Percentiles rank a stretch among this genome's conserved stretches.
Conservation (phyloP, 1,140 invertebrate genomes). For the Hylaeus volcanicus region DNA sequence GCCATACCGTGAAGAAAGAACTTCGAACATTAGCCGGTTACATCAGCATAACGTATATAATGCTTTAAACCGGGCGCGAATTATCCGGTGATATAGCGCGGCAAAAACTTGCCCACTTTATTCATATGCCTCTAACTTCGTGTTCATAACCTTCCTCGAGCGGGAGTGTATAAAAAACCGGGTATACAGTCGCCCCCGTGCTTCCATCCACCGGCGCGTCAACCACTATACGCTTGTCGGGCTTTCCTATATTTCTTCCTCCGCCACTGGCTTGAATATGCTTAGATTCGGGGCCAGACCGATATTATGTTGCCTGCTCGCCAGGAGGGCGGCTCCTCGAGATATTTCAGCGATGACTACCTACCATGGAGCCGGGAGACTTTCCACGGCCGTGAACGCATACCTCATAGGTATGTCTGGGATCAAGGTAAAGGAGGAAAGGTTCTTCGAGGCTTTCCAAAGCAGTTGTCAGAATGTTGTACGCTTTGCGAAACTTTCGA, state of each 20-base stretch:
- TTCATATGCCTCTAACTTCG: slow-evolving; percentile 66
- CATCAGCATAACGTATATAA: slow-evolving; percentile 52
- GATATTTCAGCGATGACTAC: slow-evolving; percentile 52
- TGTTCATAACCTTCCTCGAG: slow-evolving; percentile 67
- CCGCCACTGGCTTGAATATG: slow-evolving; percentile 63
- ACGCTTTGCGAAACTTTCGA: slow-evolving; percentile 2
- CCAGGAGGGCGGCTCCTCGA: slow-evolving; percentile 32
- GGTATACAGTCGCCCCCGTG: slow-evolving; percentile 48
- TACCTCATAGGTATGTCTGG: slow-evolving; percentile 49
- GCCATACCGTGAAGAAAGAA: slow-evolving; percentile 45
- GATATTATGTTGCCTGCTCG: slow-evolving; percentile 59
- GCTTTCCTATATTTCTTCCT: slow-evolving; percentile 61
- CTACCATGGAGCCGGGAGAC: slow-evolving; percentile 40
- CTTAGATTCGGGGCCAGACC: slow-evolving; percentile 64
- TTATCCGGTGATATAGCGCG: slow-evolving; percentile 67
- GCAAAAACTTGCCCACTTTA: slow-evolving; percentile 71
- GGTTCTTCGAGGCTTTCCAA: slow-evolving; percentile 34
- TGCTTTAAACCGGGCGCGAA: slow-evolving; percentile 66
- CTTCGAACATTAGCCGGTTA: slow-evolving; percentile 49
- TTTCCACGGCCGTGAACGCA: slow-evolving; percentile 48
- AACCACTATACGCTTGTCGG: slow-evolving; percentile 17
- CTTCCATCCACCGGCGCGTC: slow-evolving; percentile 26
- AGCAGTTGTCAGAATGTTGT: slow-evolving; percentile 14
- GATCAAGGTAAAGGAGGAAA: slow-evolving; percentile 46
- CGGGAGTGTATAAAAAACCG: slow-evolving; percentile 66